Evolutionary conservation across 2,888 invertebrate species (phyloP), one percentile per base, ranked within the genome.

Genomic region (Scaptomyza parva): DNA sequence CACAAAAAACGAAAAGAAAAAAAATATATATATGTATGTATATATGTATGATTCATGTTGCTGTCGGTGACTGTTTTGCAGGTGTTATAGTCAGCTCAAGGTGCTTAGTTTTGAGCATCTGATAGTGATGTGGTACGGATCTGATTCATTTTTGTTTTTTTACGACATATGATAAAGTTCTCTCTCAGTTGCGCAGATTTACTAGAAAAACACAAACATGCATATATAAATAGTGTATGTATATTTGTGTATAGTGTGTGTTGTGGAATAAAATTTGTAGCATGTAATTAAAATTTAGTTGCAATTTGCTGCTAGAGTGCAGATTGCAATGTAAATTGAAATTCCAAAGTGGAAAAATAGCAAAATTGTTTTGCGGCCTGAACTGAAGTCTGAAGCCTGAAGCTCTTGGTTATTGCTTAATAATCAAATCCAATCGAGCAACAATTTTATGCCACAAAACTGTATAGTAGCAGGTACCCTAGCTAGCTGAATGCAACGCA

Each of bases 1-100:
- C 62, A 26, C 24, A 37, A 45, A 30, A 14, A 35, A 28, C 12
- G 4, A 35, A 35, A 8, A 8, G 26, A 22, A 47, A 39, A 18
- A 14, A 18, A 20, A 26, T 71, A n/a, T n/a, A n/a, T n/a, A n/a
- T n/a, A n/a, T n/a, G n/a, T n/a, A n/a, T n/a, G n/a, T n/a, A n/a
- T n/a, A n/a, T n/a, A n/a, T n/a, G n/a, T n/a, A 76, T 88, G 81
- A 85, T 84, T 78, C 85, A 88, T 70, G 58, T 55, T 59, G 39
- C 57, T 48, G 70, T 67, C 58, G 41, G 58, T 24, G 45, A 62
- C 47, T 66, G 67, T 67, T 68, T 74, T 48, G 57, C 58, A 59
- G 70, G 55, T 37, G 17, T 37, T 69, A 57, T 62, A 66, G 55
- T 47, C 47, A 52, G 53, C 59, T 54, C 33, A 58, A 53, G 30